Evolutionary conservation across 2,888 invertebrate species (phyloP).

Genomic region (Drosophila multiciliata): DNA sequence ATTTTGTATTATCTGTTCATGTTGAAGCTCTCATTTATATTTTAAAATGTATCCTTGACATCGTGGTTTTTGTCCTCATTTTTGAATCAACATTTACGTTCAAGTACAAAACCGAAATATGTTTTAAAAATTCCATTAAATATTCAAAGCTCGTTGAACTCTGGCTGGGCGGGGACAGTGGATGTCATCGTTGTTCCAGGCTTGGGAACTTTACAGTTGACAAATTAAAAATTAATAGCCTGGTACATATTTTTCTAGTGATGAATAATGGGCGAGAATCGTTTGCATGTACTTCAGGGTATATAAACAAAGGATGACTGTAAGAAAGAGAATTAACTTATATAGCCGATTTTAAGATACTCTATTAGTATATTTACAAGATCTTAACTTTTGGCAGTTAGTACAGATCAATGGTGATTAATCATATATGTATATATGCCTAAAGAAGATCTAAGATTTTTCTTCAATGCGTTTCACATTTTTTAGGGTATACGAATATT

Average conservation of each 20-base stretch:
- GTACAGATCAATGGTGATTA: neutral
- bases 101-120: conserved; percentile 33
- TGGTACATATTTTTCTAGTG: conserved; percentile 18
- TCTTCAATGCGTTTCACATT: neutral
- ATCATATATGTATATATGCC: too few relatives aligned
- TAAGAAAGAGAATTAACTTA: neutral
- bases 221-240: conserved; percentile 60
- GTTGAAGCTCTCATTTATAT: neutral
- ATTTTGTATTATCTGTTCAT: neutral
- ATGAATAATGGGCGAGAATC: conserved; percentile 20
- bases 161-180: neutral
- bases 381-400: neutral
- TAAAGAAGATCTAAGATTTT: fast-evolving
- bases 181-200: neutral
- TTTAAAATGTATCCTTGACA: conserved; percentile 16
- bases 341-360: neutral
- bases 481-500: conserved; percentile 5
- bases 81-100: conserved; percentile 45
- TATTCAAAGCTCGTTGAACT: conserved; percentile 31
- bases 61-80: conserved; percentile 16
- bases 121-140: conserved; percentile 58
- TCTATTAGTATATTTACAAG: neutral
- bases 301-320: neutral
- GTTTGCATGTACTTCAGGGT: conserved; percentile 44
- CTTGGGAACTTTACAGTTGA: conserved; percentile 74